phyloP scores from a whole-genome alignment of 2,113 vertebrate genomes.

The Phyllopteryx taeniolatus region DNA sequence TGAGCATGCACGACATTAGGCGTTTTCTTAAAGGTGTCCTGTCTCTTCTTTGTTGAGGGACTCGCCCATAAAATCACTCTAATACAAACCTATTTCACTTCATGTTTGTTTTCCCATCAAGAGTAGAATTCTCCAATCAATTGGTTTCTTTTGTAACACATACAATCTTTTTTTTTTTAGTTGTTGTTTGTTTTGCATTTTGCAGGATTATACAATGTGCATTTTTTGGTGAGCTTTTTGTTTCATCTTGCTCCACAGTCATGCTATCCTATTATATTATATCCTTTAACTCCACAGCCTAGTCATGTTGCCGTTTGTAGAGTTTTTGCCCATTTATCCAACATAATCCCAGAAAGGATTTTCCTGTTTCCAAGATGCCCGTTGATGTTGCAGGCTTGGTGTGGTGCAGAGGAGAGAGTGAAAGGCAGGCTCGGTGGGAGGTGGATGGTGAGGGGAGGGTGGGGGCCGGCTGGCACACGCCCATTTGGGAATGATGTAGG shows the following conservation, averaged over 20 bases:
- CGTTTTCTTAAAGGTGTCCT: constrained; percentile 76
- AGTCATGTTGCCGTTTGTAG: background rate
- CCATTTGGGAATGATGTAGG: constrained; percentile 53
- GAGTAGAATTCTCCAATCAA: background rate
- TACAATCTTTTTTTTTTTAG: background rate
- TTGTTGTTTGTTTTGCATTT: background rate
- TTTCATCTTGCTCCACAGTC: constrained; percentile 14
- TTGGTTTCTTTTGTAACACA: background rate
- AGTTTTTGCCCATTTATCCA: background rate
- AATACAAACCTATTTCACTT: background rate
- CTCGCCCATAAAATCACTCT: constrained; percentile 39
- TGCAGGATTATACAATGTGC: background rate
- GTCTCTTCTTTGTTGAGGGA: constrained; percentile 68
- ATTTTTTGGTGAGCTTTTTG: background rate
- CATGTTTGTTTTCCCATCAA: background rate
- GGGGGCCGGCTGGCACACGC: constrained; percentile 36
- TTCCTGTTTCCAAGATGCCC: background rate
- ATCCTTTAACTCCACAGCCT: background rate
- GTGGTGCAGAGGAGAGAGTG: constrained; percentile 52
- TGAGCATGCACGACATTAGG: constrained; percentile 54
- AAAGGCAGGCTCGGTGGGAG: constrained; percentile 8
- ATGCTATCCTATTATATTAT: background rate
- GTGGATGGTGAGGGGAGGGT: constrained; percentile 5
- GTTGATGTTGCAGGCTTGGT: constrained; percentile 33
- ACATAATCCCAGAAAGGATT: background rate